A percentile compares a stretch with the other conserved stretches of the same genome.
phyloP scores from a whole-genome alignment of 2,113 vertebrate genomes.

The Colius striatus region DNA sequence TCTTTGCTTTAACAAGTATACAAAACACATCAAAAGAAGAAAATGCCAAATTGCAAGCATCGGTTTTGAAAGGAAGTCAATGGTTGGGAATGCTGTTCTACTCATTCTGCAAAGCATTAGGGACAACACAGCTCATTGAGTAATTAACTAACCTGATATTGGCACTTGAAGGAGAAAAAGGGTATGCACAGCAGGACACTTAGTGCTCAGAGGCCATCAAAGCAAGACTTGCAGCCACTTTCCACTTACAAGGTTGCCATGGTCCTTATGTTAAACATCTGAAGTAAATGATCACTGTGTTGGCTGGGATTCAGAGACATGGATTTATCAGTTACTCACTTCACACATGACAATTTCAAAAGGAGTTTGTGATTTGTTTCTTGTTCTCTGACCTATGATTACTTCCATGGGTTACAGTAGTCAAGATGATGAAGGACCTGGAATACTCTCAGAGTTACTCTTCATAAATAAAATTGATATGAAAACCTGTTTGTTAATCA shows the following conservation, averaged over 20 bases:
- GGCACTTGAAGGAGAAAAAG: background rate
- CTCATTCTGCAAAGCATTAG: background rate
- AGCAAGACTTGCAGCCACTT: background rate
- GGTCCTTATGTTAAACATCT: background rate
- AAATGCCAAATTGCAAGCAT: background rate
- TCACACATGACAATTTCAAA: background rate
- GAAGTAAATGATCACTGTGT: background rate
- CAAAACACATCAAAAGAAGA: background rate
- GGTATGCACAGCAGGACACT: background rate
- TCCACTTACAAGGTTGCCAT: background rate
- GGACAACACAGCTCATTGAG: background rate
- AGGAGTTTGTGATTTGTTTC: background rate
- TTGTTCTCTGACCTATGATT: background rate
- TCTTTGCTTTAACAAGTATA: background rate
- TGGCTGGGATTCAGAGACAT: background rate
- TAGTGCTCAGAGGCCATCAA: background rate
- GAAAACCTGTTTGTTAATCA: background rate
- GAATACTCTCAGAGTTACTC: background rate
- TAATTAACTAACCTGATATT: background rate
- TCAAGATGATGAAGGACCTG: background rate
- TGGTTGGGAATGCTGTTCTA: background rate
- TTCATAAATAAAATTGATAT: background rate
- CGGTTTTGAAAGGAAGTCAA: background rate
- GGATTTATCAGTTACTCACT: background rate
- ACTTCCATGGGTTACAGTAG: background rate